Evolutionary conservation across 2,888 invertebrate species (phyloP), one percentile per base, ranked within the genome.

Genomic region (Apoda limacodes): DNA sequence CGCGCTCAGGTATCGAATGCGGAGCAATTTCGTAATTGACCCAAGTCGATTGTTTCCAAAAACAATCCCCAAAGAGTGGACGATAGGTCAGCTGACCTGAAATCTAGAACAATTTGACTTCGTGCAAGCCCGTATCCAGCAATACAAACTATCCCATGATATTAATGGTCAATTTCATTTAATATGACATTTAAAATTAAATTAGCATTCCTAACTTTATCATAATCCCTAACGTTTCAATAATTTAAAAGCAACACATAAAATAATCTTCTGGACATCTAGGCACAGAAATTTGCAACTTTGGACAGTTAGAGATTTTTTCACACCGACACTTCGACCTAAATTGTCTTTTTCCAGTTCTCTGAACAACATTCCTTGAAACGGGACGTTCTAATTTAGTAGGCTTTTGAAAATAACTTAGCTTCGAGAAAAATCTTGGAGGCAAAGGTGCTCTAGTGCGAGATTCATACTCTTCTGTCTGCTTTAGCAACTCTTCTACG

Each of bases 301-400:
- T 81, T 0, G 71, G 70, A 43, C 82, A 82, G 39, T 82, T 81
- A 60, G 69, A 74, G 12, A 82, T 80, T 39, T 63, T 76, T 32
- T 69, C 75, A 33, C 82, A 82, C 1, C 75, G 48, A 35, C 82
- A 82, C n/a, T 55, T 52, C 0, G 78, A 78, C 23, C 54, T 50
- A 34, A 68, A 82, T 27, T 46, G 55, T 34, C 74, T 60, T 25
- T 57, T 66, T 0, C 58, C 53, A 0, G 48, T 28, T 9, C 48
- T 50, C 2, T 65, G 59, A 5, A 80, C 42, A n/a, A 62, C 45
- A 36, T 76, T 80, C 9, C 49, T 57, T 4, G 58, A 43, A 4
- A 52, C 46, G 3, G 55, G 50, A 9, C 43, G 45, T 2, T 42
- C 37, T 3, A 40, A 44, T 0, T 39, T 42, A 4, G 48, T 48